Conservation (phyloP, 2,888 invertebrate species). For the Apamea monoglypha region DNA sequence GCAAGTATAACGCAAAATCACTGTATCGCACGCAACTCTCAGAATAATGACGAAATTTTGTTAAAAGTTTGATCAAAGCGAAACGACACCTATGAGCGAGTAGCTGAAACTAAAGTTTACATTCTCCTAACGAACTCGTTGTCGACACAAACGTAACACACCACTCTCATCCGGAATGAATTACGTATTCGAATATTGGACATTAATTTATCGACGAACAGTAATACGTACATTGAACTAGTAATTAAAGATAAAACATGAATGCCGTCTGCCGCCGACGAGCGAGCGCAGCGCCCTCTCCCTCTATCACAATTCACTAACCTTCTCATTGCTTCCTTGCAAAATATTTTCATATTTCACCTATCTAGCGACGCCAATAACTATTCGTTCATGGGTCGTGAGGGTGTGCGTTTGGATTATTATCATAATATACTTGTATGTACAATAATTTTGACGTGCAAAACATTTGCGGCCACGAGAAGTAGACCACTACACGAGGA, state of each 20-base stretch:
- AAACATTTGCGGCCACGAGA: conserved; percentile 49
- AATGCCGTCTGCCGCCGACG: conserved; percentile 66
- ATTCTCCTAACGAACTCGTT: conserved; percentile 60
- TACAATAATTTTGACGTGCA: conserved; percentile 69
- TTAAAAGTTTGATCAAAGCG: conserved; percentile 67
- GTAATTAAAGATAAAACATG: conserved; percentile 76
- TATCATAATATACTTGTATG: conserved; percentile 71
- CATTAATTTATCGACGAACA: conserved; percentile 81
- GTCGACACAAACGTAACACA: conserved; percentile 72
- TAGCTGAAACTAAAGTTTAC: conserved; percentile 69
- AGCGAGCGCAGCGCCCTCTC: conserved; percentile 73
- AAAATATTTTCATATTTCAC: conserved; percentile 78
- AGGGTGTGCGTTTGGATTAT: conserved; percentile 80
- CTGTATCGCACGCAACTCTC: conserved; percentile 85
- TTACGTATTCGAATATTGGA: conserved; percentile 82
- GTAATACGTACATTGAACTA: conserved; percentile 82
- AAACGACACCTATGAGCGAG: conserved; percentile 72
- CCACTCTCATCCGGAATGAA: conserved; percentile 76
- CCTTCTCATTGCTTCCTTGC: conserved; percentile 87
- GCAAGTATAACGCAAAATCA: conserved; percentile 85
- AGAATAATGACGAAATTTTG: conserved; percentile 78
- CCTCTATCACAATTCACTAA: conserved; percentile 87
- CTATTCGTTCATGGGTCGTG: conserved; percentile 72
- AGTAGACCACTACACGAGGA: conserved; percentile 42
- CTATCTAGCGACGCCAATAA: conserved; percentile 79